phyloP scores from a whole-genome alignment of 2,797 vertebrate genomes.

The Otus scops region DNA sequence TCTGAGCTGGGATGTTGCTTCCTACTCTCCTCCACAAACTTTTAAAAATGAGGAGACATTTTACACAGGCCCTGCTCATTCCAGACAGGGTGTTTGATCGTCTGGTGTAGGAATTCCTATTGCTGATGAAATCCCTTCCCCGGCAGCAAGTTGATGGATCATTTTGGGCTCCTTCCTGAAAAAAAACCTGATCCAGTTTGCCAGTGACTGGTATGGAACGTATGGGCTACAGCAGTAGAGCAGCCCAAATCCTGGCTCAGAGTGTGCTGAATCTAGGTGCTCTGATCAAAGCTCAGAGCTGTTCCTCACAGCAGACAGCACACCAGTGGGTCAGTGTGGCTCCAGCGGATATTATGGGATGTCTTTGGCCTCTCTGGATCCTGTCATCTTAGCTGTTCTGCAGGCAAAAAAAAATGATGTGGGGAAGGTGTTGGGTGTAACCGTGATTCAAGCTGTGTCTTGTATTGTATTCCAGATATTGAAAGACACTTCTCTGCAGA shows the following conservation, averaged over 20 bases:
- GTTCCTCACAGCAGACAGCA: neutral
- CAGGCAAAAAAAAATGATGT: neutral
- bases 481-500: slow-evolving; percentile 95
- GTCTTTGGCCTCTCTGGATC: neutral
- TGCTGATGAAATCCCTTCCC: neutral
- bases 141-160: neutral
- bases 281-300: neutral
- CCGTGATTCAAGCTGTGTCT: neutral
- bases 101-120: neutral
- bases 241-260: neutral
- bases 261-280: neutral
- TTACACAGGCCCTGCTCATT: neutral
- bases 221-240: neutral
- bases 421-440: neutral
- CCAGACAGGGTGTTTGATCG: neutral
- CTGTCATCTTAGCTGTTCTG: neutral
- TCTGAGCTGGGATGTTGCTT: neutral
- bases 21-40: neutral
- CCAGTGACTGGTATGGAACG: neutral
- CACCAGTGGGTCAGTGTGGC: neutral
- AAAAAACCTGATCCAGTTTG: neutral
- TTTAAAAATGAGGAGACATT: neutral
- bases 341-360: neutral
- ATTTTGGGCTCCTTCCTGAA: neutral
- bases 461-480: slow-evolving; percentile 81